Evolutionary conservation across 2,113 vertebrate genomes (phyloP).

Genomic region (Leucopternis melanops): DNA sequence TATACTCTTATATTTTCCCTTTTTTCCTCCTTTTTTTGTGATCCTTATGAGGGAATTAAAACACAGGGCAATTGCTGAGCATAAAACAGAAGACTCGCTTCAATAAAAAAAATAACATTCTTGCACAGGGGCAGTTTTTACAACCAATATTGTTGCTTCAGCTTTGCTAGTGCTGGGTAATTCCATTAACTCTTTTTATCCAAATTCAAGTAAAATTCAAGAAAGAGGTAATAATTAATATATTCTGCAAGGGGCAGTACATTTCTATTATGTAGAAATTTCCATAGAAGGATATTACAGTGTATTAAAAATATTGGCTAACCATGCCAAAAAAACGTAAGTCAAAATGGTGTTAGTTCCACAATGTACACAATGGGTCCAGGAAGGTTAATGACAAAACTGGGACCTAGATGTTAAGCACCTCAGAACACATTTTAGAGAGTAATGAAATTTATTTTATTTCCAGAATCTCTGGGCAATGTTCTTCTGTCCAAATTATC

Average conservation of each 20-base stretch:
- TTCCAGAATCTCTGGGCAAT: neutral
- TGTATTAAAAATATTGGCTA: neutral
- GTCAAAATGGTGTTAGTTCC: neutral
- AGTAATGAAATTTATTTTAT: neutral
- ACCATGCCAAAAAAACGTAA: neutral
- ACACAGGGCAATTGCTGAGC: neutral
- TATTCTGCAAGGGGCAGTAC: neutral
- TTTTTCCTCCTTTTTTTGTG: neutral
- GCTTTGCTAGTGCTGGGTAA: neutral
- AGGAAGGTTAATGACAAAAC: neutral
- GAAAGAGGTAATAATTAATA: neutral
- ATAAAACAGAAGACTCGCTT: neutral
- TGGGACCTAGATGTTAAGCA: neutral
- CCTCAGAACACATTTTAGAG: neutral
- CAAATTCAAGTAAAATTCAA: neutral
- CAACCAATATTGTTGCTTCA: neutral
- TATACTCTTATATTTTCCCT: neutral
- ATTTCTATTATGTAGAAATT: neutral
- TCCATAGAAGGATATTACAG: neutral
- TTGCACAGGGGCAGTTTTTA: neutral
- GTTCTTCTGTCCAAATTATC: neutral
- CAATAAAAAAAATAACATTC: neutral
- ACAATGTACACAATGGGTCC: neutral
- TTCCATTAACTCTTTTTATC: neutral
- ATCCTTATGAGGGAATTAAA: conserved; percentile 35